Conservation (phyloP, 2,888 invertebrate species). For the Pyrrhosoma nymphula region DNA sequence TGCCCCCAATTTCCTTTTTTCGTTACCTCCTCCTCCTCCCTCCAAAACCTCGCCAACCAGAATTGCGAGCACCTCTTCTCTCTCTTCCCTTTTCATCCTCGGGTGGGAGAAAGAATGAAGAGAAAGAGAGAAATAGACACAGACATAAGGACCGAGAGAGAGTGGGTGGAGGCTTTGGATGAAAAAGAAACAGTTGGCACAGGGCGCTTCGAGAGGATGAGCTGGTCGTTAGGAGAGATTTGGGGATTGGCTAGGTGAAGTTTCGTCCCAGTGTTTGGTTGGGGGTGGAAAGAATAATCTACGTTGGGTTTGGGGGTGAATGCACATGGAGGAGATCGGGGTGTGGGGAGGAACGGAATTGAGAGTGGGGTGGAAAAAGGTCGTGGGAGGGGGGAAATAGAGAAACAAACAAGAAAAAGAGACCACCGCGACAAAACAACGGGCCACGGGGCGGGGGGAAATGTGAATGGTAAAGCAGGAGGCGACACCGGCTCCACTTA, state of each 20-base stretch:
- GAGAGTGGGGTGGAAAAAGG: not conserved
- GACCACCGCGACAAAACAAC: not conserved
- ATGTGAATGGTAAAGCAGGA: not conserved
- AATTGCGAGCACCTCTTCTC: not conserved
- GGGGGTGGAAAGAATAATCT: not conserved
- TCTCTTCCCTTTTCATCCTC: not conserved
- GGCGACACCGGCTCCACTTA: not conserved
- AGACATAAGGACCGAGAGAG: not conserved
- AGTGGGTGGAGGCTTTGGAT: not conserved
- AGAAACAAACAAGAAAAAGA: not conserved
- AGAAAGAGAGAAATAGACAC: not conserved
- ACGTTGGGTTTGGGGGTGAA: too few relatives aligned
- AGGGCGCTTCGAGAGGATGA: not conserved
- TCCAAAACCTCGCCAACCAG: not conserved
- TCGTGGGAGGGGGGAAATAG: not conserved
- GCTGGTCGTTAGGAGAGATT: slow-evolving; percentile 50
- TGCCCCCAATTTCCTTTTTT: slow-evolving; percentile 30
- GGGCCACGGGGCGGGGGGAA: not conserved
- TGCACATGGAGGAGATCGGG: not conserved
- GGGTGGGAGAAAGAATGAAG: not conserved
- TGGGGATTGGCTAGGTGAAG: slow-evolving; percentile 31
- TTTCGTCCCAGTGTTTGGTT: not conserved
- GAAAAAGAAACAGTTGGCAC: not conserved
- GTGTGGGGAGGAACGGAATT: too few relatives aligned
- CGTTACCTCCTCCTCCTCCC: not conserved